Evolutionary conservation across 1,140 invertebrate genomes (phyloP).

Genomic region (Eulimnadia texana): DNA sequence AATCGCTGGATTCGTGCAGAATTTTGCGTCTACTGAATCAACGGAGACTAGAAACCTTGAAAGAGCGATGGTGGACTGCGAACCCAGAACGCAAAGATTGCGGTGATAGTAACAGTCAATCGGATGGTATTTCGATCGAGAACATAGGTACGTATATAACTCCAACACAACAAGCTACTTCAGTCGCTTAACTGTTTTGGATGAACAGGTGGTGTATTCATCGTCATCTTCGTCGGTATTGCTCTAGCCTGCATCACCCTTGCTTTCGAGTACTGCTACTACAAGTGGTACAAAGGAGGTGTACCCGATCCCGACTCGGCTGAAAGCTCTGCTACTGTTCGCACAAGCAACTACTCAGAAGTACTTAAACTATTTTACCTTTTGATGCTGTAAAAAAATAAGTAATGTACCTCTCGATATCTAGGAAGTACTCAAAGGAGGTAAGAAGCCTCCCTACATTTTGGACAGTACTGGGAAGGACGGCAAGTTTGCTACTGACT

Average conservation of each 20-base stretch:
- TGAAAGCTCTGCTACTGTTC: not conserved
- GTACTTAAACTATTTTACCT: not conserved
- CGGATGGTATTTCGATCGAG: conserved; percentile 89
- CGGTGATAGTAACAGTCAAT: conserved; percentile 76
- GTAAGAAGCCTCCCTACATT: not conserved
- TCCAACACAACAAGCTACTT: too few relatives aligned
- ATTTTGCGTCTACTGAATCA: conserved; percentile 86
- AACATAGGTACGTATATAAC: conserved; percentile 75
- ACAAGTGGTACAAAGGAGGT: conserved; percentile 10
- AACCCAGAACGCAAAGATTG: conserved; percentile 62
- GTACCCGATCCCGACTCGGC: not conserved
- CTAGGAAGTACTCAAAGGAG: not conserved
- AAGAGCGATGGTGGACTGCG: conserved; percentile 90
- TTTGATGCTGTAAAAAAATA: not conserved
- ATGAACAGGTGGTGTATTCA: conserved; percentile 70
- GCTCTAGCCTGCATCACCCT: conserved; percentile 78
- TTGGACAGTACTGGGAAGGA: not conserved
- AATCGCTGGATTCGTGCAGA: conserved; percentile 34
- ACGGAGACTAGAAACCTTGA: conserved; percentile 76
- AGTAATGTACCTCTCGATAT: not conserved
- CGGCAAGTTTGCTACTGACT: not conserved
- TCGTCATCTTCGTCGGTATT: conserved; percentile 88
- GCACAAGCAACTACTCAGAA: not conserved
- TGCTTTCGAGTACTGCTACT: conserved; percentile 60
- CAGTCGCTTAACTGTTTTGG: not conserved